These are phyloP conservation scores for Calcarius lapponicus DNA, from an alignment of 2,797 vertebrate genomes.

Conservation along the genomic window DNA sequence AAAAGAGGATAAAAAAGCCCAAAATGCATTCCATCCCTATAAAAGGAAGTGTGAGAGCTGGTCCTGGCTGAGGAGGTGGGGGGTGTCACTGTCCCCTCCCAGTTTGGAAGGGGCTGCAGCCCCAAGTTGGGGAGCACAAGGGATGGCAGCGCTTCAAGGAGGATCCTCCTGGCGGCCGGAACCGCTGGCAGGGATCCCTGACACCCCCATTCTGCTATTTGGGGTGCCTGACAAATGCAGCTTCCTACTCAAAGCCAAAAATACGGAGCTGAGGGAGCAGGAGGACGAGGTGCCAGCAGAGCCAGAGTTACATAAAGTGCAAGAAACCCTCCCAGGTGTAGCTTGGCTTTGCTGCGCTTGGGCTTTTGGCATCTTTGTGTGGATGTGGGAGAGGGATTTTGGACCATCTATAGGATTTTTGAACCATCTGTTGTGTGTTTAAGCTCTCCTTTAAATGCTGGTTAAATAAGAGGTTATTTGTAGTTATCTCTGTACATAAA, in stretches of 20 bases:
- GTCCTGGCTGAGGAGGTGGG: neutral
- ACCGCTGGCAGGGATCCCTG: slow-evolving; percentile 15
- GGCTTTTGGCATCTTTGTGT: neutral
- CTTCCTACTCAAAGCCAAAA: slow-evolving; percentile 73
- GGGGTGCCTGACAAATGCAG: slow-evolving; percentile 59
- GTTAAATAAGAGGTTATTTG: neutral
- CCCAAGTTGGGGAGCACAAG: neutral
- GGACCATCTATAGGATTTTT: neutral
- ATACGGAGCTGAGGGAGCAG: slow-evolving; percentile 56
- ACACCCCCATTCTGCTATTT: slow-evolving; percentile 74
- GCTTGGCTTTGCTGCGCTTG: neutral
- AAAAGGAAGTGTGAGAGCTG: slow-evolving; percentile 40
- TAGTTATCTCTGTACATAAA: neutral
- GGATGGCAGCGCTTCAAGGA: slow-evolving; percentile 39
- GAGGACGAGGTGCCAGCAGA: neutral
- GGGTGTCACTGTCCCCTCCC: neutral
- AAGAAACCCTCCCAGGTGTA: neutral
- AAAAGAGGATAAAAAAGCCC: slow-evolving; percentile 16
- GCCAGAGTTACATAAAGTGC: slow-evolving; percentile 32
- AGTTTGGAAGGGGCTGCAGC: slow-evolving; percentile 2
- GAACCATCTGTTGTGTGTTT: fast-evolving
- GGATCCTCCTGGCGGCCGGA: slow-evolving; percentile 26
- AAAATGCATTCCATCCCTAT: slow-evolving; percentile 67
- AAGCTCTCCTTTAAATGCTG: neutral
- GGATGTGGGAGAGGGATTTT: neutral